phyloP scores from a whole-genome alignment of 1,140 invertebrate genomes.

The Mya arenaria region DNA sequence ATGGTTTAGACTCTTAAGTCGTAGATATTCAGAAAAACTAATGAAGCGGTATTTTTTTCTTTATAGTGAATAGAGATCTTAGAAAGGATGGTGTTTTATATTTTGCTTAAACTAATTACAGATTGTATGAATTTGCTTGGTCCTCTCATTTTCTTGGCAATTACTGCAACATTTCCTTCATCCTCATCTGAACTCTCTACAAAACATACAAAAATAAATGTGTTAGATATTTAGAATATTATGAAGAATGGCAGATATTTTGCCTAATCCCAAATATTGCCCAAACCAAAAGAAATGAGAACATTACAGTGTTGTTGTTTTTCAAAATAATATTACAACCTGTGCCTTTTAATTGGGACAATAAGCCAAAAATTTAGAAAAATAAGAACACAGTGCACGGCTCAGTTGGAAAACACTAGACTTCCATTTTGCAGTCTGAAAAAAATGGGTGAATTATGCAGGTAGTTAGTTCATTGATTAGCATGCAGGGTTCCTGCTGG shows the following conservation, averaged over 20 bases:
- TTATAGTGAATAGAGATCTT: not conserved
- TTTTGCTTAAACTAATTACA: slow-evolving; percentile 62
- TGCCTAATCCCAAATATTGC: not conserved
- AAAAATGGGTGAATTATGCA: too few species aligned
- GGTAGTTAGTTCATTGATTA: too few species aligned
- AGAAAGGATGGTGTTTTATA: too few species aligned
- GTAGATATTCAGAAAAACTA: not conserved
- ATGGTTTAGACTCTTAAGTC: not conserved
- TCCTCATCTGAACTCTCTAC: slow-evolving; percentile 78
- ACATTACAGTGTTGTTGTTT: not conserved
- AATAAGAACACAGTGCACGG: too few species aligned
- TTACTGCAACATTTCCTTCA: slow-evolving; percentile 80
- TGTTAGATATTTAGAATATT: not conserved
- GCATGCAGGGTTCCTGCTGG: too few species aligned
- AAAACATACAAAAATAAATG: slow-evolving; percentile 34
- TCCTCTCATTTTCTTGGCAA: slow-evolving; percentile 71
- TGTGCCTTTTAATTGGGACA: not conserved
- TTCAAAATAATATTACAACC: not conserved
- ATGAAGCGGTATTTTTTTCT: not conserved
- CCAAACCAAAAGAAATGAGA: not conserved
- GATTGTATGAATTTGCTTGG: slow-evolving; percentile 80
- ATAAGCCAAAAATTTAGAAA: not conserved
- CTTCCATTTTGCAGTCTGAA: too few species aligned
- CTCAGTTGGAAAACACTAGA: too few species aligned
- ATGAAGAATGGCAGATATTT: not conserved